Evolutionary conservation across 1,140 invertebrate genomes (phyloP), one percentile per base, ranked within the genome.

Genomic region (Danaus melanippus): DNA sequence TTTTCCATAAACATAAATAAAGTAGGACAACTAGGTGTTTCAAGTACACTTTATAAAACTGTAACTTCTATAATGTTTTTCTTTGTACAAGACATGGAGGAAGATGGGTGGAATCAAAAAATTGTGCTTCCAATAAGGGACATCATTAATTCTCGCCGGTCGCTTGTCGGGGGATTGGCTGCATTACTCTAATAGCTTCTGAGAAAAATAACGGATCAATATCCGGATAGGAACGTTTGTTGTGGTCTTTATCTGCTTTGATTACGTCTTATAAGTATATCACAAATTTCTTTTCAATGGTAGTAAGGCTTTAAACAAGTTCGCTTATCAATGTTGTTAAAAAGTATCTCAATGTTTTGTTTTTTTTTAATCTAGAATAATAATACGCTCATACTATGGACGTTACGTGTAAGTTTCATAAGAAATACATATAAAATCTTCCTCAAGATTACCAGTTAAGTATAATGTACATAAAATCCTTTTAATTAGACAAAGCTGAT

Each of bases 71-170:
- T 32, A 32, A 32, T 32, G 21, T 32, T 32, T 32, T 0, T 60
- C 58, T 60, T 48, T 54, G 58, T 21, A 52, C 51, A 60, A 55
- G 58, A 60, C 42, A 60, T 56, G 56, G 53, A 60, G 58, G 67
- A 66, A 64, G 70, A 67, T 49, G 63, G 64, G 60, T 64, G 65
- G 71, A 75, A 80, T 83, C 78, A 83, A 83, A 85, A 84, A 85
- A 85, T 85, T 81, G 75, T 75, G 70, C 71, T 81, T 80, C 66
- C 82, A 85, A 85, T 85, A 85, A 85, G 77, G 82, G 75, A 77
- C 71, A 85, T 83, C 82, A 85, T 85, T 85, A 83, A 83, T 85
- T 83, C 79, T 76, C 73, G 71, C 71, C 69, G 66, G 66, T 68
- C 65, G 63, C 64, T 64, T 70, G 71, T 64, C 66, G 65, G 76